Conservation (phyloP, 2,888 invertebrate species). For the Tyria jacobaeae region DNA sequence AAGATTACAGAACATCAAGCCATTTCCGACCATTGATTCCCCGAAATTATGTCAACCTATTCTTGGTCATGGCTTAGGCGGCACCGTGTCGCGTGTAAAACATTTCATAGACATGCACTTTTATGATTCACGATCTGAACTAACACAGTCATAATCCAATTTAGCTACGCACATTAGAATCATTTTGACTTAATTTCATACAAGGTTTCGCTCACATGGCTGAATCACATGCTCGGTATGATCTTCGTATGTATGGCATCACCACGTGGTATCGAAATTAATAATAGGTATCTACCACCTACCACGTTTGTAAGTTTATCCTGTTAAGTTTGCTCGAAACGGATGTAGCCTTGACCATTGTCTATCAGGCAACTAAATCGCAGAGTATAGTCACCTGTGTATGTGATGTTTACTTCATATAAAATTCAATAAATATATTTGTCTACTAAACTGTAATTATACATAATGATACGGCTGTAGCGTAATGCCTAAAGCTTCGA, state of each 20-base stretch:
- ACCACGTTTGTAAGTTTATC: conserved; percentile 30
- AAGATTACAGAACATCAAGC: no score
- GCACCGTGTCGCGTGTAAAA: not conserved
- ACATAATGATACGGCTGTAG: not conserved
- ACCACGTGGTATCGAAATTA: conserved; percentile 38
- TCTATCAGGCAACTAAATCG: conserved; percentile 2
- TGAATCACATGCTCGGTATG: conserved; percentile 26
- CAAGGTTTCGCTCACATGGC: conserved; percentile 51
- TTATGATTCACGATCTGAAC: conserved; percentile 19
- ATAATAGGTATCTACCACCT: no score
- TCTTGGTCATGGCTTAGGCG: not conserved
- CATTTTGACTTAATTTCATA: conserved; percentile 37
- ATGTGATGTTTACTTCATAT: not conserved
- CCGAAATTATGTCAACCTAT: not conserved
- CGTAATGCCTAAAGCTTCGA: no score
- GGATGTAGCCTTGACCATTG: not conserved
- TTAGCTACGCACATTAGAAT: conserved; percentile 24
- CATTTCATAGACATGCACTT: conserved; percentile 7
- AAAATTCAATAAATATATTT: not conserved
- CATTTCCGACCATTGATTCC: not conserved
- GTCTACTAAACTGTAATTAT: no score
- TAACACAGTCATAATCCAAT: conserved; percentile 40
- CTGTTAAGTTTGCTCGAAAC: conserved; percentile 22
- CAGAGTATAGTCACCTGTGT: conserved; percentile 5
- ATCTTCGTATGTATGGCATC: conserved; percentile 47